Percentiles rank a stretch among this genome's conserved stretches.
phyloP scores from a whole-genome alignment of 1,140 invertebrate genomes.

The Drosophila seguyi region DNA sequence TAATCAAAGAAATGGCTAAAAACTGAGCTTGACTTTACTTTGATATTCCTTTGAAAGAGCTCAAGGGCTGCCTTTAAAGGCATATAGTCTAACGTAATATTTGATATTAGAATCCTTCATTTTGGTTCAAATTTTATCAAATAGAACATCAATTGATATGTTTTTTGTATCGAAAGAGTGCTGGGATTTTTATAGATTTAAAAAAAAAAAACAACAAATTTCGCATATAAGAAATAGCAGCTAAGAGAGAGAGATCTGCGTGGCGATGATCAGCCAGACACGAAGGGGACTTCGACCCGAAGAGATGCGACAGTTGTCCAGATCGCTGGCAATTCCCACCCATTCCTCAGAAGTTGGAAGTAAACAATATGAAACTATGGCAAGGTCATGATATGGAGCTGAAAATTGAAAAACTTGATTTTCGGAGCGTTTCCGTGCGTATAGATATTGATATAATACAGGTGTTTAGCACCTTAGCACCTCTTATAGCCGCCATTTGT shows the following conservation, averaged over 20 bases:
- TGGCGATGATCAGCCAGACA: constrained; percentile 55
- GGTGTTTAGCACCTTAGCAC: constrained; percentile 57
- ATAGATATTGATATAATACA: neutral
- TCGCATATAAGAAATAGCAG: neutral
- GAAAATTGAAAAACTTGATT: constrained; percentile 62
- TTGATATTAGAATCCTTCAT: neutral
- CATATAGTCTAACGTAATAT: neutral
- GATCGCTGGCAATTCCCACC: constrained; percentile 21
- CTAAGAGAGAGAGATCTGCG: constrained; percentile 13
- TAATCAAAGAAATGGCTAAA: too few species aligned
- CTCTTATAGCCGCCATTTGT: constrained; percentile 40
- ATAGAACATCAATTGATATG: neutral
- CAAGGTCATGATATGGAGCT: constrained; percentile 37
- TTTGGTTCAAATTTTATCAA: neutral
- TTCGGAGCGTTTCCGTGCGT: constrained; percentile 22
- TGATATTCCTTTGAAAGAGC: neutral
- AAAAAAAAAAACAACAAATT: neutral
- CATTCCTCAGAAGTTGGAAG: constrained; percentile 11
- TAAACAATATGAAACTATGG: constrained; percentile 21
- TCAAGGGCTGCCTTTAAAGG: neutral
- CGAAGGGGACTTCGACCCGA: constrained; percentile 30
- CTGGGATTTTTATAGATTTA: neutral
- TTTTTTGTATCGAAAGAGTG: too few species aligned
- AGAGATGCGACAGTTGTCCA: constrained; percentile 57
- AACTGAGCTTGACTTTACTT: neutral